These are phyloP conservation scores for Penaeus indicus DNA, from an alignment of 1,140 invertebrate genomes.

Conservation along the genomic window DNA sequence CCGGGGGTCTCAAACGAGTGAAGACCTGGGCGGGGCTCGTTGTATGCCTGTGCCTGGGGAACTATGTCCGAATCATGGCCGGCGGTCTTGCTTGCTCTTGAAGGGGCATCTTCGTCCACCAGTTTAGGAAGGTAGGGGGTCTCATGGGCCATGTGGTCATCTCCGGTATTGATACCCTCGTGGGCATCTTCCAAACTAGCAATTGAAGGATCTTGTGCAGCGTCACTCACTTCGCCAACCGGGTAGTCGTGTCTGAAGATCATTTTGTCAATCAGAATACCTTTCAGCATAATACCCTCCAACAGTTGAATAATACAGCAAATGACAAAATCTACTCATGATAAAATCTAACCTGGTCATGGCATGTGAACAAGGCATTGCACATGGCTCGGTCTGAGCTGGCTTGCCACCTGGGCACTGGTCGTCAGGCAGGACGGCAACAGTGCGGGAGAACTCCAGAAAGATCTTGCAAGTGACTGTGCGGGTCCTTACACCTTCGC, in stretches of 20 bases:
- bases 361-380: slow-evolving; percentile 78
- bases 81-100: not conserved
- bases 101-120: slow-evolving; percentile 33
- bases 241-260: slow-evolving; percentile 37
- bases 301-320: too few species aligned
- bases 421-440: slow-evolving; percentile 87
- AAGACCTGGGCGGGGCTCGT: slow-evolving; percentile 40
- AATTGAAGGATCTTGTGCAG: slow-evolving; percentile 42
- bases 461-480: slow-evolving; percentile 93
- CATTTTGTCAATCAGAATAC: not conserved
- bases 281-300: too few species aligned
- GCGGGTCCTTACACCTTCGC: slow-evolving; percentile 84
- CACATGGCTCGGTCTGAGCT: slow-evolving; percentile 82
- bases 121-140: slow-evolving; percentile 39
- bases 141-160: slow-evolving; percentile 35
- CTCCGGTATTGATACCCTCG: slow-evolving; percentile 4
- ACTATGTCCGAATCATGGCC: slow-evolving; percentile 7
- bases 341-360: slow-evolving; percentile 34
- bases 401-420: slow-evolving; percentile 89
- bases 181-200: slow-evolving; percentile 43
- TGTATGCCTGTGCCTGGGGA: slow-evolving; percentile 52
- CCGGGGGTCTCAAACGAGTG: slow-evolving; percentile 42
- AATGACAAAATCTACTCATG: too few species aligned
- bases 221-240: slow-evolving; percentile 50
- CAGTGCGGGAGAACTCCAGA: slow-evolving; percentile 88